Evolutionary conservation across 23 tunicate species (phyloP), one percentile per base, ranked within the genome.

Genomic region (Styela clava): DNA sequence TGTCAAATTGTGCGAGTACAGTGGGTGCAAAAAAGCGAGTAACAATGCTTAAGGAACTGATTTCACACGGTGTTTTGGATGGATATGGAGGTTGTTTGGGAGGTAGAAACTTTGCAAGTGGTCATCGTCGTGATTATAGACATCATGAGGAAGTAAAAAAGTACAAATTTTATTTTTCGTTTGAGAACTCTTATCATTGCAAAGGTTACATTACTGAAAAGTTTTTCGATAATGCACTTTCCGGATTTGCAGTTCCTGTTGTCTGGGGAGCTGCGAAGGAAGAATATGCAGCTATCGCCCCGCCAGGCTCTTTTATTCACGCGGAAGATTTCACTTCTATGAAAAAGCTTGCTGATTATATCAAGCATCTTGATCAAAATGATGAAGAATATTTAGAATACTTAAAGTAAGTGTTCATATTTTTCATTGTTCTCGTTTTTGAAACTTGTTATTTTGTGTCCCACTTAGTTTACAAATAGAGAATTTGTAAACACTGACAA

Each of bases 21-120:
- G 35, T 35, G 7, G 77, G 77, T 21, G 77, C 77, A 12, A 33
- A 35, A 33, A 71, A 33, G 35, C 77, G 77, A 18, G 12, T 71
- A 35, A 26, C 32, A 26, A 18, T 71, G 35, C 29, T 71, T 35
- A 27, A 71, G 3, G 77, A 71, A 30, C 5, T 71, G 34, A 27
- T 28, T 21, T 26, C 34, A 2, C 35, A 30, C 23, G 77, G 77
- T 16, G 34, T 21, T 29, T 26, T 71, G 34, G 77, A 71, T 3
- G 77, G 77, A 21, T 71, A 19, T 29, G 77, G 77, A 32, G 77
- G 77, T 34, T 71, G 77, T 71, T 71, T 71, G 24, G 77, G 35
- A 2, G 77, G 77, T 3, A 71, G 35, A 35, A 30, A 33, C 35
- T 71, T 71, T 71, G 77, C 77, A 3, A 29, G 29, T 32, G 77